Conservation (phyloP, 1,140 invertebrate genomes). For the Pseudomyrmex dendroicus region DNA sequence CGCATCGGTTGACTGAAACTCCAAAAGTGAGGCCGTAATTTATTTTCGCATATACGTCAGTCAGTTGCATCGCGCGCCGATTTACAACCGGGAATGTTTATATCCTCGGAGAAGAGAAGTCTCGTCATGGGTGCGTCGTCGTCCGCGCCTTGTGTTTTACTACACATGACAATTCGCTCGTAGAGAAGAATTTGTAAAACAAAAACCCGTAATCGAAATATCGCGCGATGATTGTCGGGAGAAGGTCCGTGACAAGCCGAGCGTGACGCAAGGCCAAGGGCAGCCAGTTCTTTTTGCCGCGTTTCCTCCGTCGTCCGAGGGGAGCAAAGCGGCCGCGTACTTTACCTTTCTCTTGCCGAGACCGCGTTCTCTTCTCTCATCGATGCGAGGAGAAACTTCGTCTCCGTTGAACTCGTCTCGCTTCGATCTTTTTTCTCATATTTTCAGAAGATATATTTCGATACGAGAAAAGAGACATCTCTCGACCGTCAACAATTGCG, state of each 20-base stretch:
- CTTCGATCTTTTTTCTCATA: constrained; percentile 8
- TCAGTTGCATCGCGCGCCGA: constrained; percentile 5
- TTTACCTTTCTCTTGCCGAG: constrained; percentile 45
- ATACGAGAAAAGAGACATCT: not conserved
- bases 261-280: constrained; percentile 42
- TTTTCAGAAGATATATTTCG: not conserved
- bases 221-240: not conserved
- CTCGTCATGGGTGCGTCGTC: not conserved
- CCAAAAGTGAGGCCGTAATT: constrained; percentile 24
- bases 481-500: constrained; percentile 10
- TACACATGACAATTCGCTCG: constrained; percentile 6
- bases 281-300: constrained; percentile 43
- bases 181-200: not conserved
- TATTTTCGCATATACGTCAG: constrained; percentile 42
- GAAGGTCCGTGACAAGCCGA: constrained; percentile 20
- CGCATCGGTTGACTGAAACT: constrained; percentile 38
- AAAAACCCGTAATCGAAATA: not conserved
- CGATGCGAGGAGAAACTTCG: not conserved
- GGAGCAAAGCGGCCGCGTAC: not conserved
- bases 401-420: constrained; percentile 19
- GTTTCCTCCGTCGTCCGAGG: not conserved
- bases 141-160: not conserved
- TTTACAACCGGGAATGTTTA: constrained; percentile 30
- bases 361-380: constrained; percentile 19
- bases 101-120: not conserved